Conservation (phyloP, 2,797 vertebrate genomes). For the Spatula clypeata region DNA sequence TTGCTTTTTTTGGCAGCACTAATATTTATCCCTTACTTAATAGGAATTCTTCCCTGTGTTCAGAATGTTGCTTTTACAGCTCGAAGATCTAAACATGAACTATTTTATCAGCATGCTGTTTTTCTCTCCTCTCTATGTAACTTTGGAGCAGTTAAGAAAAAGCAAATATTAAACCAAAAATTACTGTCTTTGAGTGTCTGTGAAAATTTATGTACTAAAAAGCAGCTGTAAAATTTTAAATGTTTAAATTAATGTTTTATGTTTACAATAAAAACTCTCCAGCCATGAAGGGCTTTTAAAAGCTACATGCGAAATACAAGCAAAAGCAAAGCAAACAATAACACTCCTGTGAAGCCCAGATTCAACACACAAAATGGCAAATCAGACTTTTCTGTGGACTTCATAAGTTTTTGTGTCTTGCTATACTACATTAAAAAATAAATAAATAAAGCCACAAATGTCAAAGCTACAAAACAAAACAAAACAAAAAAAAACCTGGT, state of each 20-base stretch:
- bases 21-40: slow-evolving; percentile 16
- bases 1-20: slow-evolving; percentile 48
- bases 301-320: slow-evolving; percentile 75
- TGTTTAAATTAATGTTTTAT: slow-evolving; percentile 87
- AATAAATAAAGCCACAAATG: neutral
- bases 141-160: slow-evolving; percentile 23
- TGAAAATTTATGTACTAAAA: slow-evolving; percentile 85
- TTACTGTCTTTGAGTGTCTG: slow-evolving; percentile 62
- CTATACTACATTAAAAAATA: neutral
- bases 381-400: neutral
- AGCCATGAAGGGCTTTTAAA: slow-evolving; percentile 83
- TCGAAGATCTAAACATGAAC: neutral
- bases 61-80: neutral
- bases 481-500: neutral
- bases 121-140: neutral
- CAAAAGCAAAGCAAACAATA: slow-evolving; percentile 68
- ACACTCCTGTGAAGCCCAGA: neutral
- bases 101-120: slow-evolving; percentile 5
- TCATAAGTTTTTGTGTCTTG: neutral
- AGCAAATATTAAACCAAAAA: slow-evolving; percentile 72
- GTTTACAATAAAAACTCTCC: slow-evolving; percentile 84
- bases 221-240: slow-evolving; percentile 85
- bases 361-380: neutral
- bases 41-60: slow-evolving; percentile 2
- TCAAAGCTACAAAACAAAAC: neutral